phyloP scores from a whole-genome alignment of 2,888 invertebrate species.

The Eupithecia tripunctaria region DNA sequence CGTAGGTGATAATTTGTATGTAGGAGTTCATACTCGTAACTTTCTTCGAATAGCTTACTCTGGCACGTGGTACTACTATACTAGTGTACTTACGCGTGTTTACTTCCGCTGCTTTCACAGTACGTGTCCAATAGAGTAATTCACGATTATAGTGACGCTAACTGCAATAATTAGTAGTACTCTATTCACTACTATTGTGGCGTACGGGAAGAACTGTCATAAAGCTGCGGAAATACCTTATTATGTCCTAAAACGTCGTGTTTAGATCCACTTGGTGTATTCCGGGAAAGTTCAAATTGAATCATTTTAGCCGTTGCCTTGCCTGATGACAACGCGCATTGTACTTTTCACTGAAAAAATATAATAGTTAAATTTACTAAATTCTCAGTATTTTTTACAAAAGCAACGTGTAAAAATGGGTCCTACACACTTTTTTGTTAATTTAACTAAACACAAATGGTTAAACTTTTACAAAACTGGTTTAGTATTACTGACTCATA shows the following conservation, averaged over 20 bases:
- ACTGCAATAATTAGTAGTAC: constrained; percentile 35
- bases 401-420: too few relatives aligned
- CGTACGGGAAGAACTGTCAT: constrained; percentile 40
- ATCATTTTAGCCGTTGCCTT: constrained; percentile 26
- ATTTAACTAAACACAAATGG: too few relatives aligned
- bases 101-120: constrained; percentile 63
- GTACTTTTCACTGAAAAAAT: too few relatives aligned
- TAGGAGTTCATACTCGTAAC: constrained; percentile 39
- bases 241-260: constrained; percentile 41
- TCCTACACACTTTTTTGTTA: too few relatives aligned
- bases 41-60: constrained; percentile 40
- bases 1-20: constrained; percentile 44
- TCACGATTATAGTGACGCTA: constrained; percentile 35
- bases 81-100: constrained; percentile 53
- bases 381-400: too few relatives aligned
- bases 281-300: constrained; percentile 40
- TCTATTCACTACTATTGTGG: constrained; percentile 3
- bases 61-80: constrained; percentile 43
- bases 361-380: too few relatives aligned
- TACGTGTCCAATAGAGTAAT: constrained; percentile 48
- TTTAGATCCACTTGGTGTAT: constrained; percentile 39
- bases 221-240: constrained; percentile 45
- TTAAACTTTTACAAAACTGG: too few relatives aligned
- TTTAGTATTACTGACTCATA: too few relatives aligned
- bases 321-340: constrained; percentile 3